Conservation (phyloP, 2,888 invertebrate species). For the Campoplex nolae region DNA sequence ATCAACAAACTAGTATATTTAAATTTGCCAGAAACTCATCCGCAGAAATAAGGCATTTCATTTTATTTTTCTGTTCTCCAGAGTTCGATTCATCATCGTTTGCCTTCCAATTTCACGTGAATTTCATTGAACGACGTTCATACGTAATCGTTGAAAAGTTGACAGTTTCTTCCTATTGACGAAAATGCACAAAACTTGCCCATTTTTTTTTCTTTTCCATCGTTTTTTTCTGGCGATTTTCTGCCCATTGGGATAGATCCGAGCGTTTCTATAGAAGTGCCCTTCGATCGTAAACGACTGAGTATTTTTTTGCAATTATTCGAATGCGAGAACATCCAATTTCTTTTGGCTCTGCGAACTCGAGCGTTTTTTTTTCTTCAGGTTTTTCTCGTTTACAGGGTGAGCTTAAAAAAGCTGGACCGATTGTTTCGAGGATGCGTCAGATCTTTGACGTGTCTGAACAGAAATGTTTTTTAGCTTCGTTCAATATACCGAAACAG, state of each 20-base stretch:
- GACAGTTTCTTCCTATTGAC: background rate
- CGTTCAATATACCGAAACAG: too few relatives aligned
- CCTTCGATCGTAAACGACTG: conserved; percentile 38
- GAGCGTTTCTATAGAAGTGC: background rate
- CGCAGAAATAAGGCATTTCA: background rate
- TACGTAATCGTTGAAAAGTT: conserved; percentile 4
- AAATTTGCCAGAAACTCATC: background rate
- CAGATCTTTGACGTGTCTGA: background rate
- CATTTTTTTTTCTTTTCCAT: background rate
- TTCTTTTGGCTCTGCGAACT: conserved; percentile 17
- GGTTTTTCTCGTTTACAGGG: background rate
- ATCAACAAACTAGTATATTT: background rate
- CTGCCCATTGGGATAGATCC: background rate
- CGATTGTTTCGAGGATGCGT: background rate
- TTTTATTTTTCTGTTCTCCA: background rate
- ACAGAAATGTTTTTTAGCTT: background rate
- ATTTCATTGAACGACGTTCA: background rate
- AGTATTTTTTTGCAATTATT: conserved; percentile 59
- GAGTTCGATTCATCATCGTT: background rate
- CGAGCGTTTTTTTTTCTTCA: background rate
- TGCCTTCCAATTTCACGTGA: background rate
- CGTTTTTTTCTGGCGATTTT: background rate
- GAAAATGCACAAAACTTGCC: background rate
- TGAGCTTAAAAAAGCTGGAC: background rate
- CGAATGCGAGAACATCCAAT: conserved; percentile 32